phyloP scores from a whole-genome alignment of 2,797 vertebrate genomes.

The Cebuella pygmaea region DNA sequence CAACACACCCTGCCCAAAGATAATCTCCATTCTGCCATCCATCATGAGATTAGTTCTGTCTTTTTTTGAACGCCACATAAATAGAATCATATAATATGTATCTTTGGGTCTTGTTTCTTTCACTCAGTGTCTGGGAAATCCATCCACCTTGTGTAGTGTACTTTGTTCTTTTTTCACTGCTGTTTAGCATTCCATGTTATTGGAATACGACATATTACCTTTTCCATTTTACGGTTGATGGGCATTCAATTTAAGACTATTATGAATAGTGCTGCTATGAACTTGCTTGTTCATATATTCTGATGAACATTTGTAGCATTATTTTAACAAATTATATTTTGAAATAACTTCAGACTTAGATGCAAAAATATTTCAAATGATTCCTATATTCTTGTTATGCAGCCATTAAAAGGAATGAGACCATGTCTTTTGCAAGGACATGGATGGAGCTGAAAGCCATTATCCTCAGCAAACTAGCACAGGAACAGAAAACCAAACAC shows the following conservation, averaged over 20 bases:
- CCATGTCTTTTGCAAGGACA: too few relatives aligned
- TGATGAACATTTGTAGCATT: not conserved
- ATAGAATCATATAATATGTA: not conserved
- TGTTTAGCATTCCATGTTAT: not conserved
- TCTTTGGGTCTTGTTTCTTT: not conserved
- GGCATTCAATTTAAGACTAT: not conserved
- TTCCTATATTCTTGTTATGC: not conserved
- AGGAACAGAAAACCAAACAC: too few relatives aligned
- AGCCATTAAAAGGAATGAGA: too few relatives aligned
- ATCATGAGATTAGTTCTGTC: not conserved
- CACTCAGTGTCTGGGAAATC: not conserved
- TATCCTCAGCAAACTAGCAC: too few relatives aligned
- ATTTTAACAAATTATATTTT: not conserved
- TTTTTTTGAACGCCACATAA: not conserved
- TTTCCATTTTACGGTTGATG: not conserved
- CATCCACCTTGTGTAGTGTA: not conserved
- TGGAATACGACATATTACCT: not conserved
- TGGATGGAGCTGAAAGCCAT: too few relatives aligned
- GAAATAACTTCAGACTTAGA: constrained; percentile 18
- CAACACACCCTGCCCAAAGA: not conserved
- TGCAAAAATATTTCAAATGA: not conserved
- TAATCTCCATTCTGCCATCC: not conserved
- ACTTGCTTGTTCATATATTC: not conserved
- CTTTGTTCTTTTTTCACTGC: not conserved
- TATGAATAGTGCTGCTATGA: not conserved